Percentiles rank a stretch among this genome's conserved stretches.
These are phyloP conservation scores for Villa cingulata DNA, from an alignment of 2,888 invertebrate genomes.

Conservation along the genomic window DNA sequence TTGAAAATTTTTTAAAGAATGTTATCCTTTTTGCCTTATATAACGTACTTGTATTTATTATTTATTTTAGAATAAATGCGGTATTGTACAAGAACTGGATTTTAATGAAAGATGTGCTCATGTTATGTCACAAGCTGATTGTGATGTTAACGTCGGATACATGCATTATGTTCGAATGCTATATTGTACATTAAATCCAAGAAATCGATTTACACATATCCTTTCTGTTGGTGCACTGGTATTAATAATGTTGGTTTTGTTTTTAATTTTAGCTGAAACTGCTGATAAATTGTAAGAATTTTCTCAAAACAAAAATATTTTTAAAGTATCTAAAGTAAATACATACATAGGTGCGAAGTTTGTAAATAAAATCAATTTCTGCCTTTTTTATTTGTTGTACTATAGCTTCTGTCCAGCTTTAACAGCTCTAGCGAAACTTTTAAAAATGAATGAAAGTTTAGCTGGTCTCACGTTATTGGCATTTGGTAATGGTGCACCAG, in stretches of 20 bases:
- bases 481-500: conserved; percentile 57
- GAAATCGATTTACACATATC: conserved; percentile 11
- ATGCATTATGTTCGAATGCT: conserved; percentile 31
- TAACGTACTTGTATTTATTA: too few relatives aligned
- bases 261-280: conserved; percentile 40
- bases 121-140: conserved; percentile 26
- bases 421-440: conserved; percentile 35
- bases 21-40: too few relatives aligned
- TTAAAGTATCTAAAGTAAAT: not conserved
- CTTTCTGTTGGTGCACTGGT: conserved; percentile 13
- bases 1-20: too few relatives aligned
- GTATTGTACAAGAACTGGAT: conserved; percentile 27
- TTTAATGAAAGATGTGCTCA: conserved; percentile 28
- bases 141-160: conserved; percentile 21
- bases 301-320: conserved; percentile 23
- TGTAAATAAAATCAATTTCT: too few relatives aligned
- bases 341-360: too few relatives aligned
- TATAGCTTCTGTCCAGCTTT: conserved; percentile 43
- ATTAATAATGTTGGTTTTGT: conserved; percentile 32
- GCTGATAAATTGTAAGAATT: conserved; percentile 43
- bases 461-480: conserved; percentile 56
- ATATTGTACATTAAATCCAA: conserved; percentile 29
- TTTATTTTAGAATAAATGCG: conserved; percentile 33
- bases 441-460: conserved; percentile 40
- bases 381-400: too few relatives aligned